Base-by-base conservation (phyloP, 2,888 invertebrate species). In the Drosophila recens region DNA sequence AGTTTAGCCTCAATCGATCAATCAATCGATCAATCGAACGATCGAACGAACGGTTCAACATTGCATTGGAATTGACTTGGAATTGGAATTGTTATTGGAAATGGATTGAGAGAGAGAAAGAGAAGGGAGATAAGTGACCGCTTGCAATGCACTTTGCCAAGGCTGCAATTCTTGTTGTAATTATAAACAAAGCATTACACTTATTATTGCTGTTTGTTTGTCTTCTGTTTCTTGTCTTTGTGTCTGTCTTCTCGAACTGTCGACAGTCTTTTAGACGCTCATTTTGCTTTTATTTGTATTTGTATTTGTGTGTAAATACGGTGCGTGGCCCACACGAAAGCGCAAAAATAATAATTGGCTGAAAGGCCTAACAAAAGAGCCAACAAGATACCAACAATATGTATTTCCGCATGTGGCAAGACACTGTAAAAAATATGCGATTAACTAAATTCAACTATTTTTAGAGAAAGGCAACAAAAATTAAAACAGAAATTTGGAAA, bases 1-100 rank as follows among this genome's bases (percentile, higher is more conserved):
- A 76, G 67, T 80, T 73, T 76, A 70, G 72, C 84, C 84, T 87
- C 74, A 72, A 87, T 74, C 71, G 72, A 54, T 23, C 23, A 23
- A n/a, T n/a, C n/a, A n/a, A 23, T 23, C 23, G 4, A 23, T 23
- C 23, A 4, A 17, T 79, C 71, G 67, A 72, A 61, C 80, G 57
- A 79, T 85, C 87, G 74, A 82, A 85, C 48, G 20, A 36, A 57
- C 59, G 33, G 63, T 67, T 67, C 66, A 65, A 59, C 72, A 72
- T 67, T 73, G 51, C 52, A 63, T 71, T 59, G 27, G 10, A 54
- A 59, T 46, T 33, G 46, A 46, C 61, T 52, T 53, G 63, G 33
- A 54, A 15, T 42, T 36, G 36, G 33, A 54, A 15, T 42, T 38
- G 36, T 5, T 38, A 40, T 40, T 59, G 56, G 11, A 49, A 49